A percentile compares a stretch with the other conserved stretches of the same genome.
phyloP scores from a whole-genome alignment of 2,888 invertebrate species.

The Lasioglossum vierecki region DNA sequence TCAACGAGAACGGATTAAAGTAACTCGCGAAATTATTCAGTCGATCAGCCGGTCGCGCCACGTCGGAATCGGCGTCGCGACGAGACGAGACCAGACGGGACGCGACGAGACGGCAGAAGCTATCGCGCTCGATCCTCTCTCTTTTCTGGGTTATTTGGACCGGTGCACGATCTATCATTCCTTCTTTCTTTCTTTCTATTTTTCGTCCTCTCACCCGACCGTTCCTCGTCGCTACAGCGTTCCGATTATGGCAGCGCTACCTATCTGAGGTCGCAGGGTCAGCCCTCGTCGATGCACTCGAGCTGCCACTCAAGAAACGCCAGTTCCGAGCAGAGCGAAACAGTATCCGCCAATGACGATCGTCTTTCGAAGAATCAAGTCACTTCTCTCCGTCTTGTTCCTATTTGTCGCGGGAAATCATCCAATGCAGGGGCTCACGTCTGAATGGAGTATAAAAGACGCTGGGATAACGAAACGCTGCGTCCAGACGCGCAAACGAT shows the following conservation, averaged over 20 bases:
- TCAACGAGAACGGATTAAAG: neutral
- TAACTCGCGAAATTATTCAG: constrained; percentile 3
- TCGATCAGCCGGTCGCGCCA: neutral
- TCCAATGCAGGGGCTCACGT: too few relatives aligned
- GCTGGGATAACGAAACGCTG: too few relatives aligned
- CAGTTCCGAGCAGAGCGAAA: neutral
- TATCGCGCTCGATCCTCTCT: neutral
- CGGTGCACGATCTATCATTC: neutral
- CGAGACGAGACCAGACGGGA: neutral
- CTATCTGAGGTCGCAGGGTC: constrained; percentile 11
- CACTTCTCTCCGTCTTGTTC: neutral
- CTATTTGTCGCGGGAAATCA: neutral
- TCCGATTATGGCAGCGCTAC: neutral
- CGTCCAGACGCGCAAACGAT: too few relatives aligned
- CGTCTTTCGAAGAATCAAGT: neutral
- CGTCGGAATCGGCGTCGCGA: constrained; percentile 4
- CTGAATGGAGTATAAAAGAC: too few relatives aligned
- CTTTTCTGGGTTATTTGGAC: constrained; percentile 4
- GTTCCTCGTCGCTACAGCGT: neutral
- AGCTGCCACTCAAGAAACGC: neutral
- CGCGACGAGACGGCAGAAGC: neutral
- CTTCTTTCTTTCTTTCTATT: neutral
- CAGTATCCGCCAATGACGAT: neutral
- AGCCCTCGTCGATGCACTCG: neutral
- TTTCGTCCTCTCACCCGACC: neutral